A percentile compares a stretch with the other conserved stretches of the same genome.
Evolutionary conservation across 2,113 vertebrate species (phyloP).

Genomic region (Nyctibius bracteatus): DNA sequence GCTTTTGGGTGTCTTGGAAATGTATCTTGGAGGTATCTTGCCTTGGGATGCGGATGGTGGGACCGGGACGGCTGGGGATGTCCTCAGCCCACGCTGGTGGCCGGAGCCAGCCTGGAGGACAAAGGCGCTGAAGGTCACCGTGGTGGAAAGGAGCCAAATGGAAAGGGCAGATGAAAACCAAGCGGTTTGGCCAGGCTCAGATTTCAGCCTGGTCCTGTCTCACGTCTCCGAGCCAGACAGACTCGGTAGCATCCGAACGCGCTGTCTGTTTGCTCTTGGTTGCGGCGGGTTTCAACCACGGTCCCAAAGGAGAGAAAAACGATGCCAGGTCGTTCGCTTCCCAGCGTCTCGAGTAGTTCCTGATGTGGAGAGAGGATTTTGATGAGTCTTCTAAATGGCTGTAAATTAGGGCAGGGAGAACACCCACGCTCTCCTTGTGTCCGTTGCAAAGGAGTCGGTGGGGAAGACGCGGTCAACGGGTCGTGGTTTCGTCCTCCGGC

Average conservation of each 20-base stretch:
- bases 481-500: neutral
- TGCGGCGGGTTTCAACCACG: neutral
- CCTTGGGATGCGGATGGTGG: neutral
- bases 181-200: neutral
- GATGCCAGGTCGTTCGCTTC: neutral
- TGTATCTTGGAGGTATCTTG: neutral
- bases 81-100: neutral
- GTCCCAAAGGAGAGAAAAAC: neutral
- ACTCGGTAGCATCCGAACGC: rapidly evolving
- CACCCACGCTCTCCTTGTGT: neutral
- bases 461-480: neutral
- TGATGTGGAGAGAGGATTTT: neutral
- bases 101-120: rapidly evolving
- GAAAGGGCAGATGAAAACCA: neutral
- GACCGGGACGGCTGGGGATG: rapidly evolving
- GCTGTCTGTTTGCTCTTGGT: neutral
- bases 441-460: neutral
- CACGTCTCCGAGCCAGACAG: neutral
- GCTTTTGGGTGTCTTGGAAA: neutral
- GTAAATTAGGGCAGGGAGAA: neutral
- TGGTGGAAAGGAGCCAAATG: neutral
- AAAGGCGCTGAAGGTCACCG: neutral
- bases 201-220: neutral
- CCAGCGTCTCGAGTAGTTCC: neutral
- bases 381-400: neutral